Evolutionary conservation across 2,797 vertebrate species (phyloP), one percentile per base, ranked within the genome.

Genomic region (Thripadectes ignobilis): DNA sequence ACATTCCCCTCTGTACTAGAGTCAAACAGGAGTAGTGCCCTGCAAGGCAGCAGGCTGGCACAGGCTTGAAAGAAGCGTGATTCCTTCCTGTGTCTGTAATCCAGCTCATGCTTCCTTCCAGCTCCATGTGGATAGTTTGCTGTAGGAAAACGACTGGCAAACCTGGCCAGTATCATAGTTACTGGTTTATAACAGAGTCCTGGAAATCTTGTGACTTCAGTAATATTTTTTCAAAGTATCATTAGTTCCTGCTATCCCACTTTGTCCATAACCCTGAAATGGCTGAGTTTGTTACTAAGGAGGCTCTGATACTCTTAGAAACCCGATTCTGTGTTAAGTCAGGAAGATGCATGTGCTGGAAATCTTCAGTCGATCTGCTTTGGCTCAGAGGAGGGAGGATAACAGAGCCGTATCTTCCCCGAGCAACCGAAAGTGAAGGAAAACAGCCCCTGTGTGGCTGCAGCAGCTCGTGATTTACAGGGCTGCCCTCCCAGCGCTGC

Each of bases 291-390:
- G 49, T 95, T 97, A 87, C 76, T 89, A 92, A 96, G 85, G 85
- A 85, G 66, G 71, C 66, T 81, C 52, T 46, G 67, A 83, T 89
- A 65, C 48, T 73, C 59, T 55, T 73, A 93, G 90, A 92, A 97
- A 95, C 74, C 79, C 1, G 43, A 95, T 97, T 97, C 95, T 95
- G 1, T 19, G 51, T 91, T 78, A 94, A 97, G 96, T 90, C 97
- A 94, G 94, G 96, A 97, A 97, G 97, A 98, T 96, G 78, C 94
- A 96, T 95, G 93, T 94, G 94, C 95, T 97, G 95, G 90, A 97
- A 97, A 97, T 97, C 96, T 96, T 92, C 39, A 74, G 96, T 93
- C 89, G 96, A 96, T 98, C 98, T 98, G 98, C 92, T 95, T 96
- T 97, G 97, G 97, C 97, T 98, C 98, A 98, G 92, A 94, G 89